phyloP scores from a whole-genome alignment of 2,797 vertebrate species.

The Tragelaphus eurycerus region DNA sequence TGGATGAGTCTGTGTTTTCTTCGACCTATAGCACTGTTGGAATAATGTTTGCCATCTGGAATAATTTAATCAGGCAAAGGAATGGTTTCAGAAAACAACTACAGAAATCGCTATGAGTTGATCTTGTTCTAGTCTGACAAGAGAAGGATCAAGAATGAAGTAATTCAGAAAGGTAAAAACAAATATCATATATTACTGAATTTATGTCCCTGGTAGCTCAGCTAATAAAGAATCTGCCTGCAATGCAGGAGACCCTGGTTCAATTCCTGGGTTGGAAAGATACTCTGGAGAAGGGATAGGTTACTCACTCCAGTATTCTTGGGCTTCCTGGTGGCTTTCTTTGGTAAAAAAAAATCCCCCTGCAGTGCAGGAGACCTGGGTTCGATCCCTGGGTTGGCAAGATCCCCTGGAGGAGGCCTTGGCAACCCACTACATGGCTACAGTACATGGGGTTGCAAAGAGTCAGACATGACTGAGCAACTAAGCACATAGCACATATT shows the following conservation, averaged over 20 bases:
- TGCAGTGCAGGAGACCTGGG: background rate
- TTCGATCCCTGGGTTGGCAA: background rate
- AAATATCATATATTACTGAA: background rate
- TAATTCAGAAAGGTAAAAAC: background rate
- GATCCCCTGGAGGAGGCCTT: background rate
- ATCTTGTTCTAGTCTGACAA: background rate
- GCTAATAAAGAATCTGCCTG: background rate
- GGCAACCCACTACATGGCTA: background rate
- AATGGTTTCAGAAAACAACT: slow-evolving; percentile 29
- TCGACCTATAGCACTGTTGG: background rate
- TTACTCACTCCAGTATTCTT: background rate
- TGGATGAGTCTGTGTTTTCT: background rate
- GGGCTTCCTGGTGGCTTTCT: background rate
- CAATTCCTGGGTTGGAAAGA: background rate
- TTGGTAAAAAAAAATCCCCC: background rate
- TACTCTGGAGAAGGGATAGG: background rate
- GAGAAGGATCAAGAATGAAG: background rate
- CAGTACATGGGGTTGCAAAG: background rate
- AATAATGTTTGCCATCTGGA: background rate
- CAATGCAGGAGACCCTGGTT: background rate
- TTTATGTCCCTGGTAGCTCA: background rate
- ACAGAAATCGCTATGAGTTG: background rate
- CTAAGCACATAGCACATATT: background rate
- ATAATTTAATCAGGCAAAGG: background rate
- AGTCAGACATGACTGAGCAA: background rate